Percentiles rank a stretch among this genome's conserved stretches.
Evolutionary conservation across 2,888 invertebrate species (phyloP).

Genomic region (Hydrotaea cyrtoneurina): DNA sequence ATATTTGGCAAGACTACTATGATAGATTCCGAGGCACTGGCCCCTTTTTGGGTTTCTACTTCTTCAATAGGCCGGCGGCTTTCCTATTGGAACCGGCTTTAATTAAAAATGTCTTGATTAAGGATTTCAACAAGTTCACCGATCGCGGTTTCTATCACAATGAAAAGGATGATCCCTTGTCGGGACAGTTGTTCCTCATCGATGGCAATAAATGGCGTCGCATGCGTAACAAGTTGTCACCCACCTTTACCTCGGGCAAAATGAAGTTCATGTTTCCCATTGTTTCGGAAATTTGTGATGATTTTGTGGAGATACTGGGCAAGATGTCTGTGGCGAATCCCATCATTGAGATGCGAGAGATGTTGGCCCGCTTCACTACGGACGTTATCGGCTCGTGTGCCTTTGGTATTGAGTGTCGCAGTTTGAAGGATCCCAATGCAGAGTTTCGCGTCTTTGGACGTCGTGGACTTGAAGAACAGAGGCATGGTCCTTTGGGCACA

Average conservation of each 20-base stretch:
- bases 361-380: constrained; percentile 81
- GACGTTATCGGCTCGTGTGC: constrained; percentile 82
- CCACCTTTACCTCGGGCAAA: constrained; percentile 77
- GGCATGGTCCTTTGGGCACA: constrained; percentile 60
- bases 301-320: constrained; percentile 67
- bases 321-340: constrained; percentile 40
- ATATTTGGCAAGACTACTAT: constrained; percentile 51
- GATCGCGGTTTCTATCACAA: constrained; percentile 77
- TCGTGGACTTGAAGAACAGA: constrained; percentile 68
- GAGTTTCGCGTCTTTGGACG: constrained; percentile 77
- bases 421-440: constrained; percentile 78
- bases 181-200: constrained; percentile 76
- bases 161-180: constrained; percentile 78
- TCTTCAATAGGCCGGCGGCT: constrained; percentile 73
- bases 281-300: constrained; percentile 69
- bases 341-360: constrained; percentile 80
- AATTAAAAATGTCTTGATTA: no score
- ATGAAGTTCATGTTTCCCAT: constrained; percentile 78
- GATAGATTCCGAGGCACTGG: constrained; percentile 64
- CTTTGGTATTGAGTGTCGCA: constrained; percentile 81
- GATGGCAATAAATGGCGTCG: constrained; percentile 80
- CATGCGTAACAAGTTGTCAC: constrained; percentile 80
- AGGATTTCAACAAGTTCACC: constrained; percentile 77
- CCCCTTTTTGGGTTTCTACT: constrained; percentile 73
- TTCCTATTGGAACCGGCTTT: constrained; percentile 72